Conservation (phyloP, 2,888 invertebrate genomes). For the Himalopsyche anomala region DNA sequence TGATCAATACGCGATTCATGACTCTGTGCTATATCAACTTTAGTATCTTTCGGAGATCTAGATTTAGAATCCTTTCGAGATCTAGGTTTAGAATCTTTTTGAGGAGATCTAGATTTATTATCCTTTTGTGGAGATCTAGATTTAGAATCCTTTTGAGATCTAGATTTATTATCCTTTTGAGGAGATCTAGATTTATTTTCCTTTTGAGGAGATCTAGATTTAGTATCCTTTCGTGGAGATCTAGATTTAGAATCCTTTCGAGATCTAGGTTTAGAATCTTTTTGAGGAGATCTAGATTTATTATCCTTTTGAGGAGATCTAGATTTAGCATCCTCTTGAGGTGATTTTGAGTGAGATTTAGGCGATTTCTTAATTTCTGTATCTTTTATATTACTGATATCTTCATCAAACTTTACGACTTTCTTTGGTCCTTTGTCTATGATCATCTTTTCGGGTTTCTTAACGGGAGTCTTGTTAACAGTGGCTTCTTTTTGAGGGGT, state of each 20-base stretch:
- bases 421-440: slow-evolving; percentile 29
- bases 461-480: slow-evolving; percentile 43
- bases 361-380: slow-evolving; percentile 42
- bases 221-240: no score
- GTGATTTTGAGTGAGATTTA: slow-evolving; percentile 45
- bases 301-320: not conserved
- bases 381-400: not conserved
- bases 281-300: not conserved
- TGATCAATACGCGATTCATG: not conserved
- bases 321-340: slow-evolving; percentile 8
- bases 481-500: slow-evolving; percentile 23
- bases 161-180: no score
- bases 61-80: no score
- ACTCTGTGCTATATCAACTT: not conserved
- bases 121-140: no score
- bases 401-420: not conserved
- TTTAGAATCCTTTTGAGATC: no score
- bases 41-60: not conserved
- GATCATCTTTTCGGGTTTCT: slow-evolving; percentile 49
- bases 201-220: no score
- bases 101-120: no score
- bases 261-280: not conserved
- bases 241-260: no score
- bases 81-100: not conserved
- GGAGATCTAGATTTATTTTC: no score